Base-by-base conservation (phyloP, 1,140 invertebrate genomes). In the Pararge aegeria region DNA sequence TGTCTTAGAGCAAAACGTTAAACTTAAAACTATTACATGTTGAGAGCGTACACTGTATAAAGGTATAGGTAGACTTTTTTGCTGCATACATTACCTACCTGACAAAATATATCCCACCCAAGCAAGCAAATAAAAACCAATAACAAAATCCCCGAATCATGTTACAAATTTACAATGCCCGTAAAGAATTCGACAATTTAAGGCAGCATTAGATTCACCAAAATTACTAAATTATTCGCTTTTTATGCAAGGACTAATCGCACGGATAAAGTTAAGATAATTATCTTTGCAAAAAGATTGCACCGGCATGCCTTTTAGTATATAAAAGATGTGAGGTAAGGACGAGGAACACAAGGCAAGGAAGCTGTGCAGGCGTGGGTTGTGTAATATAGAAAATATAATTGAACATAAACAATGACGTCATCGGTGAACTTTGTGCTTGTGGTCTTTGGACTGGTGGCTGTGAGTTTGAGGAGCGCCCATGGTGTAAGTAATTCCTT, bases 261-360 rank as follows among this genome's bases (percentile, higher is more conserved):
- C 37, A 42, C 19, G 52, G 46, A 54, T 20, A 37, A 50, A 44
- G 29, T 19, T 27, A 50, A 61, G 59, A 61, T 61, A 55, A 61
- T 55, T 18, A 61, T 61, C 42, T 61, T 50, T 29, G 15, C 38
- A 61, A 51, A 53, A 61, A 55, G 30, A 61, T 55, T 53, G 27
- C 50, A 46, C 55, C 51, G 49, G 29, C 59, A 61, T 42, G 52
- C 44, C 10, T 42, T 27, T 50, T 55, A 19, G 40, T 61, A 61
- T 61, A 61, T 61, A 61, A 52, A 51, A 55, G 59, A 61, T 55
- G 44, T 50, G 54, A 48, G 18, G 29, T 13, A 20, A 50, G 44
- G 16, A 3, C n/a, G 20, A 55, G 24, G 30, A 50, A 55, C 48
- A 49, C 37, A 61, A 54, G 54, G 52, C 42, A 61, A 42, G 37